phyloP scores from a whole-genome alignment of 2,888 invertebrate species.

The Leucoma salicis region DNA sequence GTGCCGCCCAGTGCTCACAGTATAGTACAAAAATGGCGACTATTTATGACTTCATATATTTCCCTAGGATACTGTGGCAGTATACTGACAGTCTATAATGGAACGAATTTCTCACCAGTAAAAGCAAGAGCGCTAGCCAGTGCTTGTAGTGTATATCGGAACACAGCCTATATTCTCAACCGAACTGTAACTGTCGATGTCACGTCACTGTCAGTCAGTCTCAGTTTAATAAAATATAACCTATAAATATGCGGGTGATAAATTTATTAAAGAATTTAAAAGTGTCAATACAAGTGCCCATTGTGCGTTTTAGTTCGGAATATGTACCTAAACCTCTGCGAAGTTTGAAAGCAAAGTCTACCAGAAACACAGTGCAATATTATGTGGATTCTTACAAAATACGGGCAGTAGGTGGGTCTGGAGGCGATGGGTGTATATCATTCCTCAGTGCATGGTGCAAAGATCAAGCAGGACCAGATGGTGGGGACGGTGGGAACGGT shows the following conservation, averaged over 20 bases:
- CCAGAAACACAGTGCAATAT: slow-evolving; percentile 66
- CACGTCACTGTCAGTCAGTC: no score
- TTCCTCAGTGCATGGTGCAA: slow-evolving; percentile 92
- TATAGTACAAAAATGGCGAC: no score
- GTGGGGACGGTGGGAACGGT: slow-evolving; percentile 98
- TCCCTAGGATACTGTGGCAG: no score
- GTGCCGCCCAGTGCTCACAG: no score
- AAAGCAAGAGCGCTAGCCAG: no score
- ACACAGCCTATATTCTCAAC: no score
- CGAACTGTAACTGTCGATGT: no score
- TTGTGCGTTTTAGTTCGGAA: slow-evolving; percentile 44
- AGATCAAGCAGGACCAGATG: slow-evolving; percentile 96
- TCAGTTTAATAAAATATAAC: no score
- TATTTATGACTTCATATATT: no score
- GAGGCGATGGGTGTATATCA: slow-evolving; percentile 96
- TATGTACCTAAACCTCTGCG: slow-evolving; percentile 60
- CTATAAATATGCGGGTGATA: slow-evolving; percentile 39
- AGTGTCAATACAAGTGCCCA: slow-evolving; percentile 19
- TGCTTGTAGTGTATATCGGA: no score
- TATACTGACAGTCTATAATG: no score
- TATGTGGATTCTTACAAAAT: slow-evolving; percentile 89
- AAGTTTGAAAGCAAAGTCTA: slow-evolving; percentile 68
- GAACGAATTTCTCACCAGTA: no score
- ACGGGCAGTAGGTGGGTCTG: slow-evolving; percentile 89
- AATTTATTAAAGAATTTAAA: slow-evolving; percentile 37